Base-by-base conservation (phyloP, 2,113 vertebrate species). In the Cynocephalus volans region DNA sequence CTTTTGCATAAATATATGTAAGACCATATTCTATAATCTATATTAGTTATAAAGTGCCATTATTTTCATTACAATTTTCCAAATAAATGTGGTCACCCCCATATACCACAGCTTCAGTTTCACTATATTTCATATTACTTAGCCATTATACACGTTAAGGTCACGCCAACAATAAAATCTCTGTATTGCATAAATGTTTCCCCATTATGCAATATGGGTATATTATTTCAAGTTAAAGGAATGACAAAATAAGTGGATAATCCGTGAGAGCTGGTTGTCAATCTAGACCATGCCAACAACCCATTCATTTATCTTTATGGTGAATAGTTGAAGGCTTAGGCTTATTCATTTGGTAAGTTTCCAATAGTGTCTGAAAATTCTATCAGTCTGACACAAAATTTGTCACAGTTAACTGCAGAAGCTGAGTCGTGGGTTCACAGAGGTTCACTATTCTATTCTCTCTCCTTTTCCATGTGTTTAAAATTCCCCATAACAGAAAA, bases 21-120 rank as follows among this genome's bases (percentile, higher is more conserved):
- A 70, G 50, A 64, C 5, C 1, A 45, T 45, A 15, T 36, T 75
- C 24, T 58, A 56, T 41, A 13, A 84, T 75, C 48, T 45, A 33
- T 33, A 70, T 80, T 62, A 56, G 56, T 85, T 89, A 80, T 31
- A 48, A 50, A 45, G 12, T 4, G 31, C 33, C 54, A 76, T 80
- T 82, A 75, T 56, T 36, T 93, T 93, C 9, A 36, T 36, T 72
- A 23, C n/a, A 67, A 67, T 89, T 92, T 84, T 89, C 73, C 48
- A 77, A 67, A 77, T 92, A 48, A 72, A 69, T 60, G n/a, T 41
- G 8, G 18, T 60, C 24, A 48, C 48, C 52, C 5, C 82, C 54
- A 24, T 76, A 62, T 13, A 85, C 54, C 19, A 17, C 67, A 81
- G 17, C 45, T 83, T 86, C 54, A 12, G 24, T 56, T 64, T 67